Conservation (phyloP, 2,888 invertebrate species). For the Lucinisca nassula region DNA sequence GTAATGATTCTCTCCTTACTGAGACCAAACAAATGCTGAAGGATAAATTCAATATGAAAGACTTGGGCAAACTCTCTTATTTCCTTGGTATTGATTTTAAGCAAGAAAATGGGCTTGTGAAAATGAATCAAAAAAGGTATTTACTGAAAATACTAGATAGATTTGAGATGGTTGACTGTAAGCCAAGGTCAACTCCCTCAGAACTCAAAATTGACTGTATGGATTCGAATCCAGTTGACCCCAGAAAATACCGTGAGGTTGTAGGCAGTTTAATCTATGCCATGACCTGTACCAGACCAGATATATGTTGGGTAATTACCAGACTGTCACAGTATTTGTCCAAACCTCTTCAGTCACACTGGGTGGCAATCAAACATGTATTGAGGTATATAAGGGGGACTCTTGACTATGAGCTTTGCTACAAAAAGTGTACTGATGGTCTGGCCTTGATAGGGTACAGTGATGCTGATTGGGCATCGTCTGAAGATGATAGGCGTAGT, state of each 20-base stretch:
- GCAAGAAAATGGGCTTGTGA: not conserved
- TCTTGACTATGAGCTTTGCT: not conserved
- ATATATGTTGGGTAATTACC: too few relatives aligned
- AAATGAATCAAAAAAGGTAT: not conserved
- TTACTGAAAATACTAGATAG: not conserved
- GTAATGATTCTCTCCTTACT: not conserved
- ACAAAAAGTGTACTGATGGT: not conserved
- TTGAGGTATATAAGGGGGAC: not conserved
- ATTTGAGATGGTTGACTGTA: not conserved
- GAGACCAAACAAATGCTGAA: constrained; percentile 28
- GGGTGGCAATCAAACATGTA: not conserved
- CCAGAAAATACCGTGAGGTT: not conserved
- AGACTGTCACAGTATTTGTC: too few relatives aligned
- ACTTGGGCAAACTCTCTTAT: constrained; percentile 39
- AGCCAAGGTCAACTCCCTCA: not conserved
- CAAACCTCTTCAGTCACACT: too few relatives aligned
- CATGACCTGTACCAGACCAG: too few relatives aligned
- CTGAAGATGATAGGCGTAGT: not conserved
- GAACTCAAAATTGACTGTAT: not conserved
- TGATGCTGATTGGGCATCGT: not conserved
- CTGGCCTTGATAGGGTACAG: not conserved
- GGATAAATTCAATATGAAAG: constrained; percentile 57
- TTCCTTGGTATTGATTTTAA: constrained; percentile 38
- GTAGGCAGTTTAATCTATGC: too few relatives aligned
- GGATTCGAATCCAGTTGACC: not conserved